Percentiles rank a stretch among this genome's conserved stretches.
Conservation (phyloP, 2,113 vertebrate species). For the Lutjanus erythropterus region DNA sequence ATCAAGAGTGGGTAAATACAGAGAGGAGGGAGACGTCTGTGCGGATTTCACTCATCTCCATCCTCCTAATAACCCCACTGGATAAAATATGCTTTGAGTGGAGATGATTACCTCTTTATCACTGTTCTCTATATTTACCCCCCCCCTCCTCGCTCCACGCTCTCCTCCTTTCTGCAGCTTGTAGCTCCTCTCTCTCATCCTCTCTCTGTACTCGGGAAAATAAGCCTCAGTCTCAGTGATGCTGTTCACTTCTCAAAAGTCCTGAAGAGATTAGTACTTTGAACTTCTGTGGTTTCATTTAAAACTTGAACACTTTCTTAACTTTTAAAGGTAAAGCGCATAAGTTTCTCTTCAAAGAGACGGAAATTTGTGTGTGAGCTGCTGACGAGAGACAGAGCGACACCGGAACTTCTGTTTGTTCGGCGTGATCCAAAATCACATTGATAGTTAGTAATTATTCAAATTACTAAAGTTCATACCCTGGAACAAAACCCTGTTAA, state of each 20-base stretch:
- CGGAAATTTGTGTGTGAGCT: conserved; percentile 24
- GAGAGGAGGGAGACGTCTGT: conserved; percentile 30
- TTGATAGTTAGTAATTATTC: conserved; percentile 1
- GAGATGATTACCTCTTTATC: conserved; percentile 78
- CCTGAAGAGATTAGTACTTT: conserved; percentile 71
- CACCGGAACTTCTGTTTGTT: neutral
- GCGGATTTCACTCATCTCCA: conserved; percentile 71
- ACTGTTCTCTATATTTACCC: conserved; percentile 71
- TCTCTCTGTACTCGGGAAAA: conserved; percentile 53
- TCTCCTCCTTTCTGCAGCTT: conserved; percentile 56
- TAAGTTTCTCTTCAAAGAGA: conserved; percentile 29
- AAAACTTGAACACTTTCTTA: conserved; percentile 35
- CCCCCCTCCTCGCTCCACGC: conserved; percentile 6
- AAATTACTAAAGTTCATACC: neutral
- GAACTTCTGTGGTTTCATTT: conserved; percentile 57
- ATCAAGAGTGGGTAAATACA: conserved; percentile 61
- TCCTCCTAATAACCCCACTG: conserved; percentile 75
- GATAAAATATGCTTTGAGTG: conserved; percentile 76
- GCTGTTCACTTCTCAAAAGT: conserved; percentile 66
- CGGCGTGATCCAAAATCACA: neutral
- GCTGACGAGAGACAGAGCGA: neutral
- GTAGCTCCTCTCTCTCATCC: conserved; percentile 19
- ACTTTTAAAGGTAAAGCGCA: conserved; percentile 58
- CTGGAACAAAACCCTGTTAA: neutral
- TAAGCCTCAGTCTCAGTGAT: conserved; percentile 70